phyloP scores from a whole-genome alignment of 2,797 vertebrate species.

The Lagocephalus sceleratus region DNA sequence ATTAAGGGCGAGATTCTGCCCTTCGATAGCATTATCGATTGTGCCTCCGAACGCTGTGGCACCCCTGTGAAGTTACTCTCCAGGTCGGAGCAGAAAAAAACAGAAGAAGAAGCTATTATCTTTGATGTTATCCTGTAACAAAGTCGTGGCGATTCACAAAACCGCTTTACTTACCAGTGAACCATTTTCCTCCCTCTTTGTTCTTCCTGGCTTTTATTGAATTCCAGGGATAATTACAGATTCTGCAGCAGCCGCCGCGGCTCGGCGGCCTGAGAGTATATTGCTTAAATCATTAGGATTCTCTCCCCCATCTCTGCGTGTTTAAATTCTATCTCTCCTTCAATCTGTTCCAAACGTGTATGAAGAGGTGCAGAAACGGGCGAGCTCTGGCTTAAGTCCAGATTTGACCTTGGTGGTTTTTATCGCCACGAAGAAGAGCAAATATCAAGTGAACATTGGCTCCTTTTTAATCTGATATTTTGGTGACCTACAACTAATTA shows the following conservation, averaged over 20 bases:
- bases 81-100: slow-evolving; percentile 41
- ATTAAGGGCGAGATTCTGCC: slow-evolving; percentile 71
- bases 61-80: slow-evolving; percentile 67
- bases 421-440: slow-evolving; percentile 32
- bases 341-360: slow-evolving; percentile 35
- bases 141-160: slow-evolving; percentile 57
- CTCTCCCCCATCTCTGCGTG: slow-evolving; percentile 18
- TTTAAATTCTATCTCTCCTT: slow-evolving; percentile 35
- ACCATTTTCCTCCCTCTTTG: slow-evolving; percentile 59
- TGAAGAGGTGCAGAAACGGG: slow-evolving; percentile 28
- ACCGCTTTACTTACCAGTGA: slow-evolving; percentile 56
- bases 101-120: slow-evolving; percentile 61
- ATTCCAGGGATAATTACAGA: slow-evolving; percentile 60
- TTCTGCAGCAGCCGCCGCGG: slow-evolving; percentile 33
- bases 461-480: slow-evolving; percentile 44
- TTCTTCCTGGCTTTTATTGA: slow-evolving; percentile 60
- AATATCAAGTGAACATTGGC: slow-evolving; percentile 44
- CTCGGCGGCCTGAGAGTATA: slow-evolving; percentile 40
- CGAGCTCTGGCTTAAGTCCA: slow-evolving; percentile 31
- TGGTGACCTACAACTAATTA: slow-evolving; percentile 40
- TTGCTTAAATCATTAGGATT: slow-evolving; percentile 56
- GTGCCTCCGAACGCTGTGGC: slow-evolving; percentile 59
- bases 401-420: slow-evolving; percentile 46
- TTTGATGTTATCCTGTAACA: slow-evolving; percentile 59
- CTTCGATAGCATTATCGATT: slow-evolving; percentile 73